Base-by-base conservation (phyloP, 1,140 invertebrate species). In the Euwallacea similis region DNA sequence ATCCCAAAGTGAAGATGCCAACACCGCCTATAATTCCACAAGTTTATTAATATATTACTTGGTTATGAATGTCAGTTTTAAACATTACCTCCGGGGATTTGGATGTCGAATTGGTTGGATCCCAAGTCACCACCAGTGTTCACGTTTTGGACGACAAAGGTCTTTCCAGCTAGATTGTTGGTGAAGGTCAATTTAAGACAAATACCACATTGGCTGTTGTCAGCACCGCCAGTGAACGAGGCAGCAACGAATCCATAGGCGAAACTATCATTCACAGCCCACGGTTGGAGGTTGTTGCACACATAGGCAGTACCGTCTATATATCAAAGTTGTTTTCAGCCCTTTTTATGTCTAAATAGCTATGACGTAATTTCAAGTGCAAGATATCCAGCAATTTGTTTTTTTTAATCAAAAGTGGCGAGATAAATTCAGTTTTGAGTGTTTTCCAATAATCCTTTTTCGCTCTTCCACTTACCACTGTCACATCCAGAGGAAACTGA, bases 231-330 rank as follows among this genome's bases (percentile, higher is more conserved):
- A 11, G 44, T 65, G 62, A 74, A 74, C 2, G 73, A 74, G 10
- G 73, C 69, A 15, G 73, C 73, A 9, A 67, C 69, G 50, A 72
- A 74, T 44, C 66, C 70, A 60, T 66, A 69, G 50, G 73, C 69
- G 9, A 74, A 44, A 16, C 43, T 66, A 3, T 66, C 55, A 44
- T 63, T 74, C 7, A 72, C 60, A 0, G 54, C 66, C 50, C 63
- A 61, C 7, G 73, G 70, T 55, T 68, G 65, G 42, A 69, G 67
- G 46, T 72, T 67, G 44, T 63, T 69, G 62, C 73, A 74, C 6
- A 59, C 60, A 21, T 72, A 74, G 3, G 73, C 41, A 16, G n/a
- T 21, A 54, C 73, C 73, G 9, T 59, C 59, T 64, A 56, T 47
- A 64, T 41, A 15, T 1, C 11, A 13, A 7, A 47, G 21, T 33